Base-by-base conservation (phyloP, 1,140 invertebrate species). In the Andricus grossulariae region DNA sequence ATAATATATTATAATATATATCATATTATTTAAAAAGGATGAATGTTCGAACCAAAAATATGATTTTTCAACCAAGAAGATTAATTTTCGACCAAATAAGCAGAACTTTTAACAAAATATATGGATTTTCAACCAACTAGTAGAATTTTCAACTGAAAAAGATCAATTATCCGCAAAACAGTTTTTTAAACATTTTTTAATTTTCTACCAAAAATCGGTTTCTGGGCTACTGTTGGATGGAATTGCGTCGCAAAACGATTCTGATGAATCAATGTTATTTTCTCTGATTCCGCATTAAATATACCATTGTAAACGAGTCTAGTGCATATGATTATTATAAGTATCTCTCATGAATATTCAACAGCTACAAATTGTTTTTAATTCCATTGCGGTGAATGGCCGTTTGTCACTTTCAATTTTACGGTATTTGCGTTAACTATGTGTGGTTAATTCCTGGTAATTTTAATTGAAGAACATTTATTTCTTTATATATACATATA, bases 201-300 rank as follows among this genome's bases (percentile, higher is more conserved):
- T n/a, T n/a, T n/a, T n/a, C n/a, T n/a, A n/a, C 3, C 7, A 73
- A 21, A 50, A 15, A 55, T 16, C 55, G 12, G 6, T 73, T 66
- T 73, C n/a, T 18, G 8, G 54, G 70, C 25, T 45, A 57, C 39
- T 50, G 49, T 70, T 32, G 57, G 71, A 54, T 70, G 39, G 6
- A 11, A 21, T 6, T 21, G 16, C 16, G 25, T 19, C 52, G 25
- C 18, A 71, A 39, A 66, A 66, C 15, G 25, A n/a, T 66, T 66
- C 39, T 4, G 8, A 66, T 66, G 3, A 45, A 39, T 39, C 39
- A 39, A n/a, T 66, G 15, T 66, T 15, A 66, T 66, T 66, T 66
- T 66, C 32, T 55, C 18, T 15, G 39, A 16, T 25, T 32, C 54
- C 50, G 50, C 73, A 80, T 78, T 77, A 77, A 73, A 50, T 79